Evolutionary conservation across 35 echinoderm and acorn worm species (phyloP).

Genomic region (Ophioderma brevispina): DNA sequence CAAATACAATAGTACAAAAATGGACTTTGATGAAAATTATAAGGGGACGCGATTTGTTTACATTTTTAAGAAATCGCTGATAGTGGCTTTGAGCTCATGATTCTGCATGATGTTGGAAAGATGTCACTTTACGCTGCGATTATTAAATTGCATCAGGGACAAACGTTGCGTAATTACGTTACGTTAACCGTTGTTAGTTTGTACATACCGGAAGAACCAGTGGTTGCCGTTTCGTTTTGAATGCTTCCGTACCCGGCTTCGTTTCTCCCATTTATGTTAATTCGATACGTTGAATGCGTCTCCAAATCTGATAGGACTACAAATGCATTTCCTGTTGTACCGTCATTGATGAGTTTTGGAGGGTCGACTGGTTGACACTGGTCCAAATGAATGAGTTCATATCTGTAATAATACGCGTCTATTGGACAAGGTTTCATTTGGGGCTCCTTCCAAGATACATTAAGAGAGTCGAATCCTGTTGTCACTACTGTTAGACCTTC

Average conservation of each 20-base stretch:
- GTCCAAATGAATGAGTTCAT: constrained; percentile 17
- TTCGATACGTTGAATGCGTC: constrained; percentile 11
- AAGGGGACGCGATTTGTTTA: too few species aligned
- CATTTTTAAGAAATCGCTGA: too few species aligned
- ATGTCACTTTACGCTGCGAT: too few species aligned
- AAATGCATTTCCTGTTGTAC: neutral
- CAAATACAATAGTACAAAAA: too few species aligned
- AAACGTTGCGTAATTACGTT: too few species aligned
- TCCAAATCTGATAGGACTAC: constrained; percentile 6
- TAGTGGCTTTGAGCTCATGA: too few species aligned
- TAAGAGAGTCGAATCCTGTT: neutral
- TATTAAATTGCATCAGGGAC: too few species aligned
- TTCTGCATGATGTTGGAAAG: too few species aligned
- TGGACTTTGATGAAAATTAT: too few species aligned
- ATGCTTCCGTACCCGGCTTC: neutral
- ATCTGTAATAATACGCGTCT: neutral
- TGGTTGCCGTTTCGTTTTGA: neutral
- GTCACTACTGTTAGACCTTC: neutral
- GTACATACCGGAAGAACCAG: neutral
- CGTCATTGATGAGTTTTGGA: neutral
- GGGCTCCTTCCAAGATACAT: neutral
- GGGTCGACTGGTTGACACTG: constrained; percentile 8
- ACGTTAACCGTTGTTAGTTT: too few species aligned
- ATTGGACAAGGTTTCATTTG: constrained; percentile 1
- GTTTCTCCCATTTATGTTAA: neutral